Base-by-base conservation (phyloP, 1,140 invertebrate species). In the Physella acuta region DNA sequence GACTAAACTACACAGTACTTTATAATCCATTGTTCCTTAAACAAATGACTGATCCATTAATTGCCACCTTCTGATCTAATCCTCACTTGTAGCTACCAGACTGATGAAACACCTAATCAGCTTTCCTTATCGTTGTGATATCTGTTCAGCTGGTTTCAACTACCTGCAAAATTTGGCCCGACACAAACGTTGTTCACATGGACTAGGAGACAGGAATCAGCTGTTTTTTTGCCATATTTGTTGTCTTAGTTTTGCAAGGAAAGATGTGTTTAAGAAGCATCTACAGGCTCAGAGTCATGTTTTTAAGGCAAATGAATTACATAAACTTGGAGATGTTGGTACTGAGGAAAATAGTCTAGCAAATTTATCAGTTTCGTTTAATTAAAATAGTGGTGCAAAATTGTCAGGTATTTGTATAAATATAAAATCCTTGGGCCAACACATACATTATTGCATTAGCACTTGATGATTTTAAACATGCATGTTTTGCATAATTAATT, bases 181-280 rank as follows among this genome's bases (percentile, higher is more conserved):
- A 26, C 59, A 51, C 61, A 55, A 49, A 49, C 52, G 49, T 26
- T 66, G 56, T 37, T 61, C 44, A 3, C 61, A 53, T 14, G 62
- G 69, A 1, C 26, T 58, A 49, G 24, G 61, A 20, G 52, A 28
- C 34, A 63, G 53, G 26, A 53, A 36, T 8, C 33, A 66, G 20
- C 51, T 62, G 52, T 64, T 39, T 58, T 56, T 59, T 55, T 68
- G 53, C 65, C 39, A 51, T 44, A 52, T 20, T 16, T 64, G 49
- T 30, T 28, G 36, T 14, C 33, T 36, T 14, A 11, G 59, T 17
- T 61, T 61, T 39, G 33, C 59, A 2, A 33, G 59, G 8, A 61
- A 61, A 26, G 59, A 61, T 28, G 59, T 61, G 2, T 61, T 24
- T 34, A 61, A 61, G 59, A 39, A 34, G 20, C 59, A 61, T 39